Conservation (phyloP, 1,140 invertebrate genomes). For the Holcopasites calliopsidis region DNA sequence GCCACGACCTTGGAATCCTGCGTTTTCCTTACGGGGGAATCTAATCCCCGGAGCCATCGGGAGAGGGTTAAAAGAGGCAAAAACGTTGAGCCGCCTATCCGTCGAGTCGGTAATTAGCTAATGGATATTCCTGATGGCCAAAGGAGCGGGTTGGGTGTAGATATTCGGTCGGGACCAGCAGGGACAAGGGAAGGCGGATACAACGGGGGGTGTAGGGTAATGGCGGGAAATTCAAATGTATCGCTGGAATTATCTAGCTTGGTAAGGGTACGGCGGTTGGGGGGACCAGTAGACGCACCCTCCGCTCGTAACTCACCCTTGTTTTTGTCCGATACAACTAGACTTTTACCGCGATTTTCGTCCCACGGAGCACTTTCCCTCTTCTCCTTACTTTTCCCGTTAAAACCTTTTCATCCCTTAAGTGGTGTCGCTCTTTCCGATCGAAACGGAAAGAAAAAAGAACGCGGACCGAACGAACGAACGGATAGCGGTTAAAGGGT, state of each 20-base stretch:
- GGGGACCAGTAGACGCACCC: constrained; percentile 53
- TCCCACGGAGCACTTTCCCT: constrained; percentile 31
- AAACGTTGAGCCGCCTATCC: constrained; percentile 26
- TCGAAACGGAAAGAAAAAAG: constrained; percentile 46
- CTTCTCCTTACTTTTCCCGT: constrained; percentile 40
- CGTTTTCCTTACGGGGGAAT: background rate
- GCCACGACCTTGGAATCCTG: background rate
- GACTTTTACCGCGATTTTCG: constrained; percentile 68
- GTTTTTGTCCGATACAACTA: constrained; percentile 73
- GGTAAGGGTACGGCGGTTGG: constrained; percentile 47
- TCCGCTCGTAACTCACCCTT: constrained; percentile 77
- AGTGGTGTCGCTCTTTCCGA: constrained; percentile 40
- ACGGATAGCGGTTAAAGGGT: constrained; percentile 5
- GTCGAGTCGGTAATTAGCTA: constrained; percentile 75
- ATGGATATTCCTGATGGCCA: constrained; percentile 71
- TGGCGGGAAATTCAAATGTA: constrained; percentile 78
- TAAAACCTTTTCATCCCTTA: constrained; percentile 55
- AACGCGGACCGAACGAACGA: background rate
- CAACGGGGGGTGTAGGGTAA: constrained; percentile 52
- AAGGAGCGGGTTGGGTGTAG: constrained; percentile 1
- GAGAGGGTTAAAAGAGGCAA: constrained; percentile 32
- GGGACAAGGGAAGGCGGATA: background rate
- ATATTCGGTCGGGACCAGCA: background rate
- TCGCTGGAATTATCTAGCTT: constrained; percentile 73
- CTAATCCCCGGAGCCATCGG: background rate